A percentile compares a stretch with the other conserved stretches of the same genome.
These are phyloP conservation scores for Cyphomyrmex costatus DNA, from an alignment of 1,140 invertebrate genomes.

Conservation along the genomic window DNA sequence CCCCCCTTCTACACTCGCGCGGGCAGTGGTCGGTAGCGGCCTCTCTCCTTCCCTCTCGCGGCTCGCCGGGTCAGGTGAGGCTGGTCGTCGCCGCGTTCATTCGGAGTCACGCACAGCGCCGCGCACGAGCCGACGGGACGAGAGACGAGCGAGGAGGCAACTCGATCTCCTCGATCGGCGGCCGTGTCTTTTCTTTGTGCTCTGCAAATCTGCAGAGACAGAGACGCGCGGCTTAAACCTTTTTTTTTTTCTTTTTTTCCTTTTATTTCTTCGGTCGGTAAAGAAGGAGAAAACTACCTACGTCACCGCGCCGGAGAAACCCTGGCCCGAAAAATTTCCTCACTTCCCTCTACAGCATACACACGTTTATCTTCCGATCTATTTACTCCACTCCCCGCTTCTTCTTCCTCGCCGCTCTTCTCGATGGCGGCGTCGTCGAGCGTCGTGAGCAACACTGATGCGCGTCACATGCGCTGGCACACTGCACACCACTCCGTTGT, in stretches of 20 bases:
- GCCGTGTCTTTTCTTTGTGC: slow-evolving; percentile 27
- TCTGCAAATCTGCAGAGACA: not conserved
- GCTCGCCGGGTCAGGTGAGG: slow-evolving; percentile 11
- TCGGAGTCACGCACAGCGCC: slow-evolving; percentile 33
- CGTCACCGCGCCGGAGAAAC: slow-evolving; percentile 33
- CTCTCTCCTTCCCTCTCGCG: slow-evolving; percentile 2
- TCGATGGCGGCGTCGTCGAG: not conserved
- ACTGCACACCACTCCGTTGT: slow-evolving; percentile 67
- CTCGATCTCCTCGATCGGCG: slow-evolving; percentile 6
- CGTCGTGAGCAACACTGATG: slow-evolving; percentile 10
- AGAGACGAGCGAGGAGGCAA: not conserved
- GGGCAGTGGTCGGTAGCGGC: slow-evolving; percentile 13
- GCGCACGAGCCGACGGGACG: not conserved
- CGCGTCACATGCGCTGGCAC: slow-evolving; percentile 66
- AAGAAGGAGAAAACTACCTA: slow-evolving; percentile 56
- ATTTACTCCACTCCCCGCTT: not conserved
- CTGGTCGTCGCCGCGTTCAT: slow-evolving; percentile 24
- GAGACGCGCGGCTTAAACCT: slow-evolving; percentile 36
- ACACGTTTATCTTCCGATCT: slow-evolving; percentile 8
- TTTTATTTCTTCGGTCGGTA: slow-evolving; percentile 75
- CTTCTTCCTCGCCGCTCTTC: not conserved
- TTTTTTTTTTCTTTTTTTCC: slow-evolving; percentile 45
- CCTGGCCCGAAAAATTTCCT: slow-evolving; percentile 7
- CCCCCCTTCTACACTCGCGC: not conserved
- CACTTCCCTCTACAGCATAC: not conserved